Evolutionary conservation across 2,888 invertebrate genomes (phyloP).

Genomic region (Cerceris ruficornis): DNA sequence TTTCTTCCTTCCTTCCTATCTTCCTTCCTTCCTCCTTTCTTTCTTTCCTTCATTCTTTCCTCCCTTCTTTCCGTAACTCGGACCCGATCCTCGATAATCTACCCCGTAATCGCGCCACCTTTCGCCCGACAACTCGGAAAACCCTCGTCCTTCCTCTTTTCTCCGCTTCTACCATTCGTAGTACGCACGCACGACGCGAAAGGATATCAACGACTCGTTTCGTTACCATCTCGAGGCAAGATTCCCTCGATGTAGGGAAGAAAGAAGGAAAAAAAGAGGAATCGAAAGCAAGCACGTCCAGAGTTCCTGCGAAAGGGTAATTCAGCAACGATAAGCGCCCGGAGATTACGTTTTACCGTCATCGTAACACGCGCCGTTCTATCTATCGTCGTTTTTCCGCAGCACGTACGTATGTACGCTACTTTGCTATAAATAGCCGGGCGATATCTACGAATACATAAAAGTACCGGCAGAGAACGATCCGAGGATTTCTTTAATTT

Average conservation of each 20-base stretch:
- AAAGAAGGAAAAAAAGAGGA: not conserved
- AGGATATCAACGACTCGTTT: no score
- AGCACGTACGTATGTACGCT: not conserved
- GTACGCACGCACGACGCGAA: no score
- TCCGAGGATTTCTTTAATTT: conserved; percentile 39
- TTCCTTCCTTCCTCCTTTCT: no score
- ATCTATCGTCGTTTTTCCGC: not conserved
- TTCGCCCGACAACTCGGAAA: conserved; percentile 59
- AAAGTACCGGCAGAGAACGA: conserved; percentile 2
- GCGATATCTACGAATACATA: conserved; percentile 1
- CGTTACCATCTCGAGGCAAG: no score
- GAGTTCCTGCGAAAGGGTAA: not conserved
- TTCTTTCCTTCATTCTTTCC: no score
- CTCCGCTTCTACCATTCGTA: not conserved
- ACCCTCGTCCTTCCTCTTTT: conserved; percentile 42
- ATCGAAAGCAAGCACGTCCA: not conserved
- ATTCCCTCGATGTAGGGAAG: no score
- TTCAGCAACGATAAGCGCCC: not conserved
- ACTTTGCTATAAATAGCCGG: not conserved
- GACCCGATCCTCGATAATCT: conserved; percentile 68
- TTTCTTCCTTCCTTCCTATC: no score
- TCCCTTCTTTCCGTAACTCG: conserved; percentile 52
- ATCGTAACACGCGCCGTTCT: not conserved
- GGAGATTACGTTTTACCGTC: not conserved
- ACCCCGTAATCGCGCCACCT: conserved; percentile 57